Evolutionary conservation across 2,113 vertebrate species (phyloP), one percentile per base, ranked within the genome.

Genomic region (Etheostoma cragini): DNA sequence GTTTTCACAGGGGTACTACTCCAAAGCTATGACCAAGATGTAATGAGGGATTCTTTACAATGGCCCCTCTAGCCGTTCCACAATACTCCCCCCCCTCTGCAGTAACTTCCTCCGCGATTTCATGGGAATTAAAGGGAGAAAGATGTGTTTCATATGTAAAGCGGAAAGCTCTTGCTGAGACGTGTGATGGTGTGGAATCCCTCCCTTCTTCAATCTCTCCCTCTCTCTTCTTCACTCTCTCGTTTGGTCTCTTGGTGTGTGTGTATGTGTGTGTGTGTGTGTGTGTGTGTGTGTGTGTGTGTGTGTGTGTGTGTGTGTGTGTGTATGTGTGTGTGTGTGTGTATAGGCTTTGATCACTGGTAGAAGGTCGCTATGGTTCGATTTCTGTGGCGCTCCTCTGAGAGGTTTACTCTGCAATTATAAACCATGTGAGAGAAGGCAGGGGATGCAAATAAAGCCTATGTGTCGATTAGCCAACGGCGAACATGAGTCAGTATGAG

Each of bases 81-180:
- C 26, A 26, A 26, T 26, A 26, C 26, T 26, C 26, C 26, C 26
- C 26, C 26, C 80, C 91, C 87, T 91, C 82, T 89, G 84, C 81
- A 88, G 87, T 84, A 91, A 89, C 82, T 91, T 88, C 91, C 87
- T 87, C 81, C 14, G 57, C n/a, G 81, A 92, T 93, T 93, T 94
- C 91, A 89, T 85, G 89, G 89, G 87, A 92, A 93, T 94, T 90
- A 91, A 93, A 87, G 75, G 46, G 77, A 88, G 83, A 90, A 93
- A 92, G 87, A 89, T 92, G 84, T 76, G 85, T 90, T 94, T 93
- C 89, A 91, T 93, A 92, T 93, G 92, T 81, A 93, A 91, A 94
- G 87, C 90, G 91, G 92, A 76, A 67, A 66, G 73, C 67, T 47
- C 86, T 67, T 56, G 66, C 76, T 42, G 68, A 82, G 84, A 86